phyloP scores from a whole-genome alignment of 2,113 vertebrate genomes.

The Sander vitreus region DNA sequence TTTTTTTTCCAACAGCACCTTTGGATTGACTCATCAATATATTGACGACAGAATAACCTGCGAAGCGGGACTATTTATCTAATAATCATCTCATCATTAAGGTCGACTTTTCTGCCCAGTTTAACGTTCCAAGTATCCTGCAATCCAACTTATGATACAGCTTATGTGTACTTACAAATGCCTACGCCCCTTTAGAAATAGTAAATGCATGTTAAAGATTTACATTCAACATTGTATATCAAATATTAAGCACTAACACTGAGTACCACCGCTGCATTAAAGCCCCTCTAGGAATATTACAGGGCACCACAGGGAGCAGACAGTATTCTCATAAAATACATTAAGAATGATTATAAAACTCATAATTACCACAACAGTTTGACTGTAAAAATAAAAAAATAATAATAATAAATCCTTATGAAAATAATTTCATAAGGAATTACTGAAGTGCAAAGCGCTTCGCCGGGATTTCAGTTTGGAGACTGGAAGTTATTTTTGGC shows the following conservation, averaged over 20 bases:
- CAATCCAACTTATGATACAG: background rate
- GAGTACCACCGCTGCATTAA: background rate
- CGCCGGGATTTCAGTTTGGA: slow-evolving; percentile 52
- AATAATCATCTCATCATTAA: slow-evolving; percentile 3
- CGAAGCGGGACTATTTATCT: slow-evolving; percentile 10
- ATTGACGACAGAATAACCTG: background rate
- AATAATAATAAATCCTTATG: background rate
- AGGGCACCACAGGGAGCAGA: background rate
- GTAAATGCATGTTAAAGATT: background rate
- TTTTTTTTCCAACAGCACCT: slow-evolving; percentile 4
- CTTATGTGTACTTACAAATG: background rate
- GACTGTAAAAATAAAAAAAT: background rate
- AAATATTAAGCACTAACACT: background rate
- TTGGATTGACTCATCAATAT: slow-evolving; percentile 12
- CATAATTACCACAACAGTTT: background rate
- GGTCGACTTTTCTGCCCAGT: background rate
- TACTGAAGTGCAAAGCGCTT: slow-evolving; percentile 23
- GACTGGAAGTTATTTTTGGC: slow-evolving; percentile 75
- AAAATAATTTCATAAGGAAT: slow-evolving; percentile 23
- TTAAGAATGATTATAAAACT: slow-evolving; percentile 1
- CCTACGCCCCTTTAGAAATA: background rate
- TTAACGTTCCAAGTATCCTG: background rate
- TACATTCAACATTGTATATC: background rate
- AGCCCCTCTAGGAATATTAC: background rate
- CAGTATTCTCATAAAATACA: slow-evolving; percentile 7